Percentiles rank a stretch among this genome's conserved stretches.
Evolutionary conservation across 2,888 invertebrate species (phyloP).

Genomic region (Chrysina gloriosa): DNA sequence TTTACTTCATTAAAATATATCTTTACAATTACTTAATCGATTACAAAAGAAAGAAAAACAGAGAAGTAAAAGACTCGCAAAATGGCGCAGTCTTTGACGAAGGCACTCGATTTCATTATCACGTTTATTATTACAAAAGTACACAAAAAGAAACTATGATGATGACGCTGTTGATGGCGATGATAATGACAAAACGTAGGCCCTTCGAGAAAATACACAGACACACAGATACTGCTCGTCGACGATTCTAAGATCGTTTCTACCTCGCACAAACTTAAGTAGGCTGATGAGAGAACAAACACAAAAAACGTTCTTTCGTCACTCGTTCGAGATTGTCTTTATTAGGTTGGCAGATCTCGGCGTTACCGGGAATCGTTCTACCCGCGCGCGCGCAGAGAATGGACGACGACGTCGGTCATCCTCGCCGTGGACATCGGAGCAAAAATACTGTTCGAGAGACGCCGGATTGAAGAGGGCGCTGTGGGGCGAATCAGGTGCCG

Average conservation of each 20-base stretch:
- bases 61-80: background rate
- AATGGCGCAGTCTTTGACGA: background rate
- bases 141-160: too few relatives aligned
- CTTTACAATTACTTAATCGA: background rate
- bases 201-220: background rate
- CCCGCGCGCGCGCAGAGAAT: too few relatives aligned
- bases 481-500: slow-evolving; percentile 58
- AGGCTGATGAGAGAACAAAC: background rate
- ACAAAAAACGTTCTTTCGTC: background rate
- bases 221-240: background rate
- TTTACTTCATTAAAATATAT: background rate
- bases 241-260: background rate
- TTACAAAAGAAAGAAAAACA: background rate
- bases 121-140: too few relatives aligned
- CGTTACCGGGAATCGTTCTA: too few relatives aligned
- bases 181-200: background rate
- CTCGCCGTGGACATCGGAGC: background rate
- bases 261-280: background rate
- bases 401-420: too few relatives aligned
- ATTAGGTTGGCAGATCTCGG: background rate
- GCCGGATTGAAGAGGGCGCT: too few relatives aligned
- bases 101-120: background rate
- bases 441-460: slow-evolving; percentile 14
- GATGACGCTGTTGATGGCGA: too few relatives aligned
- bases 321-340: too few relatives aligned